phyloP scores from a whole-genome alignment of 2,797 vertebrate genomes.

The Adelosebastes latens region DNA sequence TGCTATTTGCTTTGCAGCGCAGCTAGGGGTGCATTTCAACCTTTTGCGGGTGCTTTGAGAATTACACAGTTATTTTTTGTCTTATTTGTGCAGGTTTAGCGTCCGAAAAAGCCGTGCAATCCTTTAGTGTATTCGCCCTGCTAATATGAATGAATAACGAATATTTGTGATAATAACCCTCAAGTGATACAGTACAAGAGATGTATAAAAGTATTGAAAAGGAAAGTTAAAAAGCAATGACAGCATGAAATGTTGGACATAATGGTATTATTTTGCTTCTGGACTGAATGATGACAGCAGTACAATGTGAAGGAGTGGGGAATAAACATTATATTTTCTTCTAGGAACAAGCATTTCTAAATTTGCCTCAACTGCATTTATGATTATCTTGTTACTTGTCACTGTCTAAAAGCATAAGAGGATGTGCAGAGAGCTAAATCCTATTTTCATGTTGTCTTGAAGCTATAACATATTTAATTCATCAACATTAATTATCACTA shows the following conservation, averaged over 20 bases:
- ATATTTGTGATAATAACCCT: neutral
- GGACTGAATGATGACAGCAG: neutral
- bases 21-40: neutral
- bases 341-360: neutral
- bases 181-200: neutral
- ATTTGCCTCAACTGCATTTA: neutral
- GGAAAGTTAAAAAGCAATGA: neutral
- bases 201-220: neutral
- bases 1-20: neutral
- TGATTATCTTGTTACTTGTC: neutral
- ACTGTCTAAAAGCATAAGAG: neutral
- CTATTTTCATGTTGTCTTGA: neutral
- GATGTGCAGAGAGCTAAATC: neutral
- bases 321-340: neutral
- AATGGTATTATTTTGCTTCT: neutral
- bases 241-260: neutral
- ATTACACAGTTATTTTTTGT: neutral
- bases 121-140: neutral
- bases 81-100: neutral
- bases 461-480: neutral
- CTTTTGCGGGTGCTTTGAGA: neutral
- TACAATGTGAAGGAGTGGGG: neutral
- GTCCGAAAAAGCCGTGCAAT: neutral
- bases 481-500: constrained; percentile 22
- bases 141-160: neutral